A percentile compares a stretch with the other conserved stretches of the same genome.
Evolutionary conservation across 2,888 invertebrate species (phyloP).

Genomic region (Sarcophaga rosellei): DNA sequence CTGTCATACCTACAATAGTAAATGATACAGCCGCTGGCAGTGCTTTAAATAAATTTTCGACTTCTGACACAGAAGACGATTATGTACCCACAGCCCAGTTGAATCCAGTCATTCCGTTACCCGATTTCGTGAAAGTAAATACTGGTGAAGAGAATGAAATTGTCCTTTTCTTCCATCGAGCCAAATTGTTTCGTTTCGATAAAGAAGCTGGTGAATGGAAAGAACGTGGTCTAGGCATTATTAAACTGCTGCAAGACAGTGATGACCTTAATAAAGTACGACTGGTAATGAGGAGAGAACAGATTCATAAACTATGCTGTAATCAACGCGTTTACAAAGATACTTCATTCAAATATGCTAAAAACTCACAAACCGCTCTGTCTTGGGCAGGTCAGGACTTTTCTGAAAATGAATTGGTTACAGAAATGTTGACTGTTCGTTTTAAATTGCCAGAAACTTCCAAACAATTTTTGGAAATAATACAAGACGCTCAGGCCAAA

Average conservation of each 20-base stretch:
- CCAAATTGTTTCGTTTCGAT: conserved; percentile 86
- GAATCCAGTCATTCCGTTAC: conserved; percentile 87
- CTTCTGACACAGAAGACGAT: conserved; percentile 84
- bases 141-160: conserved; percentile 89
- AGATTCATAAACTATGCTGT: conserved; percentile 86
- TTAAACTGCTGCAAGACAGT: conserved; percentile 85
- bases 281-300: conserved; percentile 90
- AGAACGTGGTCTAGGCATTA: conserved; percentile 89
- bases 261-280: conserved; percentile 84
- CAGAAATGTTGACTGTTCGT: conserved; percentile 88
- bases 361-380: conserved; percentile 82
- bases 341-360: conserved; percentile 83
- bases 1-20: conserved; percentile 67
- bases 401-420: conserved; percentile 86
- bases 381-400: conserved; percentile 88
- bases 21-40: conserved; percentile 53
- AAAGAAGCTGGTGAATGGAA: conserved; percentile 88
- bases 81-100: conserved; percentile 89
- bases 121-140: conserved; percentile 86
- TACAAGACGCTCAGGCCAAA: conserved; percentile 83
- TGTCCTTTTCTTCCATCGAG: conserved; percentile 87
- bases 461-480: conserved; percentile 83
- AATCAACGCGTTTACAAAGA: conserved; percentile 85
- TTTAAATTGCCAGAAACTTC: conserved; percentile 88
- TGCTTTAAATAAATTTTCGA: conserved; percentile 67